Conservation (phyloP, 2,113 vertebrate genomes). For the Lonchura striata region DNA sequence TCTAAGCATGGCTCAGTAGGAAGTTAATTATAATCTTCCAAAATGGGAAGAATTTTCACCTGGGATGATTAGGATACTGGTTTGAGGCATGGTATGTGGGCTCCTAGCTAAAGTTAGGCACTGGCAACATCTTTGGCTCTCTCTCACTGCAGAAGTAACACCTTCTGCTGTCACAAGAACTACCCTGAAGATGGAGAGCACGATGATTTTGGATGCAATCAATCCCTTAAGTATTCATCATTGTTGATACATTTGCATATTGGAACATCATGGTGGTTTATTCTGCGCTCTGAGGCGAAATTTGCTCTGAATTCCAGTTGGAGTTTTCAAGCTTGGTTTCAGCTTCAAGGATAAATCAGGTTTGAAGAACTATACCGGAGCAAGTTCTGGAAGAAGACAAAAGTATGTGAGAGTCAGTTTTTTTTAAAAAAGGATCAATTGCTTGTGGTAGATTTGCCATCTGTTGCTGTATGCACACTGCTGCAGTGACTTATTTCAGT, state of each 20-base stretch:
- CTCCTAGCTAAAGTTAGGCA: constrained; percentile 37
- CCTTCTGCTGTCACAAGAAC: constrained; percentile 30
- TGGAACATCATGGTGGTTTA: not conserved
- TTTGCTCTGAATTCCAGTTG: not conserved
- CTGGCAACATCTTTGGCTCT: constrained; percentile 14
- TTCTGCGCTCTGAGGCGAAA: not conserved
- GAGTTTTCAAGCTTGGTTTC: not conserved
- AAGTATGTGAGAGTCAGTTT: not conserved
- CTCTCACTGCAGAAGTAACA: constrained; percentile 28
- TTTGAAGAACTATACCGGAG: not conserved
- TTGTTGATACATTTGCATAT: not conserved
- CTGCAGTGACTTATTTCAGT: not conserved
- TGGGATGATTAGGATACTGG: constrained; percentile 43
- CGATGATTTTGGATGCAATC: not conserved
- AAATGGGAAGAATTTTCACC: constrained; percentile 36
- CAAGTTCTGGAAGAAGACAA: not conserved
- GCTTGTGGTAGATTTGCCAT: constrained; percentile 5
- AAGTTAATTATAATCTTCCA: constrained; percentile 39
- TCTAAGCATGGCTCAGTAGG: constrained; percentile 25
- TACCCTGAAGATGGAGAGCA: constrained; percentile 3
- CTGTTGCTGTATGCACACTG: constrained; percentile 1
- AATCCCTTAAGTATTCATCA: not conserved
- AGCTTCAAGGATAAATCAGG: not conserved
- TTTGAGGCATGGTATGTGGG: constrained; percentile 6
- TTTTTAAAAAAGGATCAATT: not conserved